A percentile compares a stretch with the other conserved stretches of the same genome.
Evolutionary conservation across 2,797 vertebrate species (phyloP).

Genomic region (Eupleurogrammus muticus): DNA sequence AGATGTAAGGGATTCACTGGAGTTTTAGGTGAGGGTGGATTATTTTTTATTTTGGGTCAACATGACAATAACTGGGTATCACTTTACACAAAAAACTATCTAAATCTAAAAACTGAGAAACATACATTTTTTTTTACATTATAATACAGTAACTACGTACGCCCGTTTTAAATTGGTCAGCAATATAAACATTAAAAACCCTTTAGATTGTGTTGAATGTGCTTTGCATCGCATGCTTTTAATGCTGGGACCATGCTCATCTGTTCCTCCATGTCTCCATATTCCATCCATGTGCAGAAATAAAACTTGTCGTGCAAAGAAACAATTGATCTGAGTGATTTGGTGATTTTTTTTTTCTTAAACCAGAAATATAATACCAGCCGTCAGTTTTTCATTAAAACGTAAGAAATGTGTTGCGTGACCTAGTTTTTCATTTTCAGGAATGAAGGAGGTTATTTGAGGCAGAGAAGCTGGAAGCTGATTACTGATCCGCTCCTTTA

Average conservation of each 20-base stretch:
- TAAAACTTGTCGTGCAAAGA: constrained; percentile 56
- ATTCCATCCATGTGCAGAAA: constrained; percentile 34
- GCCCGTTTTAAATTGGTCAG: constrained; percentile 14
- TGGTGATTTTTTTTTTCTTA: constrained; percentile 5
- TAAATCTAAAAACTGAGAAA: constrained; percentile 26
- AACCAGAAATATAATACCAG: constrained; percentile 27
- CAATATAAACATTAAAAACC: background rate
- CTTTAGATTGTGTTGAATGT: constrained; percentile 23
- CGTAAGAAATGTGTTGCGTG: constrained; percentile 31
- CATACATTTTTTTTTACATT: constrained; percentile 43
- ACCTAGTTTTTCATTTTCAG: constrained; percentile 22
- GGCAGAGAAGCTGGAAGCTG: constrained; percentile 30
- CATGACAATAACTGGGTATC: constrained; percentile 17
- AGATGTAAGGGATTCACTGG: background rate
- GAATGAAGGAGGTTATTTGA: constrained; percentile 23
- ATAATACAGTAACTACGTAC: constrained; percentile 41
- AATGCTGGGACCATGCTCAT: constrained; percentile 55
- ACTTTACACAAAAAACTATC: constrained; percentile 27
- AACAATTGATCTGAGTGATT: constrained; percentile 24
- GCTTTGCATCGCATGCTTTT: constrained; percentile 60
- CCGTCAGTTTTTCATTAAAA: constrained; percentile 20
- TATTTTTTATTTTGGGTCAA: constrained; percentile 52
- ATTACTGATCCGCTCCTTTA: background rate
- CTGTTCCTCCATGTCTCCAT: background rate
- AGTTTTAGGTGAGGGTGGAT: constrained; percentile 17